Evolutionary conservation across 2,888 invertebrate genomes (phyloP).

Genomic region (Heterodera filipjevi): DNA sequence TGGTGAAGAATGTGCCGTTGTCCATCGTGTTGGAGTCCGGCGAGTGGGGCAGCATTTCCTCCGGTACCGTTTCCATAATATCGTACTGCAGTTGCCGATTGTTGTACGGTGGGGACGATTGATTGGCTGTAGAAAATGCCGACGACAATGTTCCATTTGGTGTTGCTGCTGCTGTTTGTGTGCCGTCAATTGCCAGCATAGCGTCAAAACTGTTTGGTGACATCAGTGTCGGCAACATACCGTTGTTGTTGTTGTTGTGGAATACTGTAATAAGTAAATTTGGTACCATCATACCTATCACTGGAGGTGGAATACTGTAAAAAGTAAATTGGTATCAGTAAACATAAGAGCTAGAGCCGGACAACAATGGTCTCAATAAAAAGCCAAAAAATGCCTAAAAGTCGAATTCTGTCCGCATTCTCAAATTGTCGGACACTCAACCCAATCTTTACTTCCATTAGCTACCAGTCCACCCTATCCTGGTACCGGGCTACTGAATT

Average conservation of each 20-base stretch:
- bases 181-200: background rate
- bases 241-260: background rate
- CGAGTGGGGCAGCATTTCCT: background rate
- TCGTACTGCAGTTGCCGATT: conserved; percentile 2
- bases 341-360: too few species aligned
- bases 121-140: background rate
- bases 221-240: background rate
- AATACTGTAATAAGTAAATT: too few species aligned
- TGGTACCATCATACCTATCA: too few species aligned
- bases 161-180: background rate
- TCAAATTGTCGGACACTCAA: too few species aligned
- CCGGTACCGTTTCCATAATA: background rate
- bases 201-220: background rate
- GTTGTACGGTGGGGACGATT: background rate
- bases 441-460: too few species aligned
- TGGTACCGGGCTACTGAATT: too few species aligned
- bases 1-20: background rate
- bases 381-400: too few species aligned
- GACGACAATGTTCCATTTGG: background rate
- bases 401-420: too few species aligned
- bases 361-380: too few species aligned
- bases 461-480: too few species aligned
- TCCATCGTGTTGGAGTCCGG: background rate
- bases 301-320: too few species aligned
- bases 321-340: too few species aligned